phyloP scores from a whole-genome alignment of 2,797 vertebrate genomes.

The Danio aesculapii region DNA sequence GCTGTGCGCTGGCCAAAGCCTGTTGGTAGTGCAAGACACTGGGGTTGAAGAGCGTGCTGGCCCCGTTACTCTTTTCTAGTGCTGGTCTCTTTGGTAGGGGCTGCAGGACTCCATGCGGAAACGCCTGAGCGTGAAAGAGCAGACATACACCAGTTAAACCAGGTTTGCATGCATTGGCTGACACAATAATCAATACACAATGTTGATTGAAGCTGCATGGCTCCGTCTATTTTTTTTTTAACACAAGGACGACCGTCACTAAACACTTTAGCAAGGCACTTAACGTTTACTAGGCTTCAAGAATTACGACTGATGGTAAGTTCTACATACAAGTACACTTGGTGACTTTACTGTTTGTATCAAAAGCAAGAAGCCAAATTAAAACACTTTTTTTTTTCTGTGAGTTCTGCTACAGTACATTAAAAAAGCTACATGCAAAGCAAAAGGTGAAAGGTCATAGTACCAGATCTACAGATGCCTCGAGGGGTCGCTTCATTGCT shows the following conservation, averaged over 20 bases:
- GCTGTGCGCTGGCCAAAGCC: slow-evolving; percentile 92
- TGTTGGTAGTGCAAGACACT: slow-evolving; percentile 99
- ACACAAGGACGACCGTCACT: slow-evolving; percentile 63
- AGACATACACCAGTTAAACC: not conserved
- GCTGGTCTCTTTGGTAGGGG: slow-evolving; percentile 99
- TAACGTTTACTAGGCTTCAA: slow-evolving; percentile 60
- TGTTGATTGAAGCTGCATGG: slow-evolving; percentile 56
- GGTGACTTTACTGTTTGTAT: slow-evolving; percentile 66
- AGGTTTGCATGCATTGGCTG: not conserved
- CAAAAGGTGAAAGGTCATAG: slow-evolving; percentile 99
- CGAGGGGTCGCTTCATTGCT: slow-evolving; percentile 99
- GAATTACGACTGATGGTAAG: slow-evolving; percentile 7
- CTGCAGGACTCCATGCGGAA: slow-evolving; percentile 94
- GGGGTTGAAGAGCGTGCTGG: slow-evolving; percentile 92
- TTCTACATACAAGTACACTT: slow-evolving; percentile 42
- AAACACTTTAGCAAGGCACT: slow-evolving; percentile 67
- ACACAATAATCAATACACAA: slow-evolving; percentile 62
- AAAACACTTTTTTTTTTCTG: slow-evolving; percentile 76
- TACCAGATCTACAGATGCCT: slow-evolving; percentile 93
- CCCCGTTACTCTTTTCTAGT: slow-evolving; percentile 95
- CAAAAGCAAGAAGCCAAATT: slow-evolving; percentile 81
- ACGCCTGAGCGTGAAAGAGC: slow-evolving; percentile 82
- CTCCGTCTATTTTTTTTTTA: slow-evolving; percentile 45
- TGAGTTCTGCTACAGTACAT: slow-evolving; percentile 92
- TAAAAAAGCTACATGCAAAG: slow-evolving; percentile 99